Conservation (phyloP, 1,140 invertebrate genomes). For the Scaptomyza pallida region DNA sequence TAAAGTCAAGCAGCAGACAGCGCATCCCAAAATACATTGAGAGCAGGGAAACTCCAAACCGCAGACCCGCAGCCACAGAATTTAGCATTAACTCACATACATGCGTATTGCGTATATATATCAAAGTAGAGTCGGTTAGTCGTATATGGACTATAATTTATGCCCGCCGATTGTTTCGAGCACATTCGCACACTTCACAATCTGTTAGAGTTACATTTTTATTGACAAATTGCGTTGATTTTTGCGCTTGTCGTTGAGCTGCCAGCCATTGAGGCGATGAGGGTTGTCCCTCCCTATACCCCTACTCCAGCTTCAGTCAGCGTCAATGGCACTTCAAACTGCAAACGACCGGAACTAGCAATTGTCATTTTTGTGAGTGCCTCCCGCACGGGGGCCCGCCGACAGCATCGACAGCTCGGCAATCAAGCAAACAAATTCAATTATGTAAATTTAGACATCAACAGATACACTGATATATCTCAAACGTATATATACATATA, state of each 20-base stretch:
- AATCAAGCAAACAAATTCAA: conserved; percentile 84
- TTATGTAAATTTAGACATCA: conserved; percentile 83
- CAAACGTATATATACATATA: not conserved
- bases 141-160: conserved; percentile 68
- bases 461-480: conserved; percentile 24
- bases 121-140: conserved; percentile 1
- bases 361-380: conserved; percentile 77
- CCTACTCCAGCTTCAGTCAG: conserved; percentile 15
- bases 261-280: conserved; percentile 42
- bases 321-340: conserved; percentile 80
- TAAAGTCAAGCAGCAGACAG: conserved; percentile 68
- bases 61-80: conserved; percentile 44
- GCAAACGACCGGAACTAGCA: conserved; percentile 82
- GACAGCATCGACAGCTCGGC: conserved; percentile 72
- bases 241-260: conserved; percentile 55
- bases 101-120: not conserved
- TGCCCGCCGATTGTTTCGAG: conserved; percentile 77
- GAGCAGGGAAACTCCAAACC: conserved; percentile 9
- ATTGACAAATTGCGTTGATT: conserved; percentile 84
- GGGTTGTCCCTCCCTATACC: conserved; percentile 23
- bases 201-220: conserved; percentile 82
- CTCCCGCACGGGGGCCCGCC: conserved; percentile 57
- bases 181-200: conserved; percentile 82
- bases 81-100: conserved; percentile 11
- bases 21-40: conserved; percentile 12